These are phyloP conservation scores for Molorchus minor DNA, from an alignment of 2,888 invertebrate species.

Conservation along the genomic window DNA sequence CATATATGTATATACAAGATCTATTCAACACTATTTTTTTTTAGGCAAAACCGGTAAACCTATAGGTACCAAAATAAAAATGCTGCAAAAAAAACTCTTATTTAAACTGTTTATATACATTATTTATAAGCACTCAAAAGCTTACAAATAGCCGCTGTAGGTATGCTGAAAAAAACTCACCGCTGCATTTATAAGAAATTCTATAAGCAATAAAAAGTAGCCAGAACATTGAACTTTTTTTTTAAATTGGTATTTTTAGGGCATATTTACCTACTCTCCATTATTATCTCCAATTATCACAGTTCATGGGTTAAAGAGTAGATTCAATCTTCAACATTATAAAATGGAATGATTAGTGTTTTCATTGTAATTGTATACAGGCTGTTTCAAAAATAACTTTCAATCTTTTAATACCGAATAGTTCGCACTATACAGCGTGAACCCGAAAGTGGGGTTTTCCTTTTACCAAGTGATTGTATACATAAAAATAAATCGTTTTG, in stretches of 20 bases:
- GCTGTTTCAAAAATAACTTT: too few relatives aligned
- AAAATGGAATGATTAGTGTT: conserved; percentile 5
- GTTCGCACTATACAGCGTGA: too few relatives aligned
- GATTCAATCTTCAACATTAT: conserved; percentile 25
- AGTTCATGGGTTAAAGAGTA: conserved; percentile 22
- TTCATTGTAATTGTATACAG: too few relatives aligned
- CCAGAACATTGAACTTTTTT: conserved; percentile 8
- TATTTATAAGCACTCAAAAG: background rate
- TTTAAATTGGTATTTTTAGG: background rate
- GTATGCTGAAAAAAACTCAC: background rate
- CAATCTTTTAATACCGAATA: too few relatives aligned
- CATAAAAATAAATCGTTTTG: too few relatives aligned
- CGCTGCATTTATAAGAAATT: background rate
- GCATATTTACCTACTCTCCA: conserved; percentile 20
- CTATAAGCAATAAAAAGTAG: background rate
- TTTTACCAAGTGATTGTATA: too few relatives aligned
- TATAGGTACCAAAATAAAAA: too few relatives aligned
- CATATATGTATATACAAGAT: too few relatives aligned
- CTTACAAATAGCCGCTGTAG: background rate
- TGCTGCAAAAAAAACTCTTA: background rate
- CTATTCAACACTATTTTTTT: too few relatives aligned
- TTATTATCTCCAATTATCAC: conserved; percentile 18
- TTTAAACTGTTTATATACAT: background rate
- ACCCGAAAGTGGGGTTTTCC: too few relatives aligned
- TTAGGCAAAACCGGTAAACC: too few relatives aligned